Evolutionary conservation across 2,797 vertebrate species (phyloP).

Genomic region (Pteronotus mesoamericanus): DNA sequence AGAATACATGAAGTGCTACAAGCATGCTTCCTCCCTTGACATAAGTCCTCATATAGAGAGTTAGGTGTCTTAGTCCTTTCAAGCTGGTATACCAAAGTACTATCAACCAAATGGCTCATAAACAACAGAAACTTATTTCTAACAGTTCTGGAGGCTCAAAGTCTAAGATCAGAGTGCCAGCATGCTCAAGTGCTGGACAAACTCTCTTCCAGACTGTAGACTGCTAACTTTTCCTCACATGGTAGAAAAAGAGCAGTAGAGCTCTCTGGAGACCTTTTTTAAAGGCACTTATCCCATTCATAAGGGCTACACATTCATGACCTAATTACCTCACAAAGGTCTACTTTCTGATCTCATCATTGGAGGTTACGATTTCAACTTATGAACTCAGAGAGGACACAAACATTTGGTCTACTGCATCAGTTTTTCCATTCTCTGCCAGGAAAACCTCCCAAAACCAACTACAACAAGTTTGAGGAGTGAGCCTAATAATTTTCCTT

Average conservation of each 20-base stretch:
- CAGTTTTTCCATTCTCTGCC: not conserved
- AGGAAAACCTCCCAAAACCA: not conserved
- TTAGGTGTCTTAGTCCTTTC: not conserved
- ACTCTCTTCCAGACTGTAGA: not conserved
- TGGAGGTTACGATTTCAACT: not conserved
- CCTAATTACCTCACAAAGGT: not conserved
- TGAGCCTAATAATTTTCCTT: not conserved
- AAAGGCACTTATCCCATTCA: not conserved
- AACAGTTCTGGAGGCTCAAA: not conserved
- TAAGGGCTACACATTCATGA: not conserved
- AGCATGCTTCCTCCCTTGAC: not conserved
- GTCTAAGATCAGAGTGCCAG: not conserved
- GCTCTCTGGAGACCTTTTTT: not conserved
- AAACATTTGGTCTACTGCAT: not conserved
- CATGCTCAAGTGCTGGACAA: not conserved
- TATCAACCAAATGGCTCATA: not conserved
- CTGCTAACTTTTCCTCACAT: not conserved
- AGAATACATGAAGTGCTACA: not conserved
- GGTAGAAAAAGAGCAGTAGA: not conserved
- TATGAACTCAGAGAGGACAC: not conserved
- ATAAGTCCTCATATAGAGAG: not conserved
- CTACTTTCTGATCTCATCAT: not conserved
- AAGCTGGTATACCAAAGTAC: not conserved
- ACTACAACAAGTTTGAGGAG: not conserved
- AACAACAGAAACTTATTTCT: not conserved